Evolutionary conservation across 2,888 invertebrate genomes (phyloP).

Genomic region (Leptopilina syphax): DNA sequence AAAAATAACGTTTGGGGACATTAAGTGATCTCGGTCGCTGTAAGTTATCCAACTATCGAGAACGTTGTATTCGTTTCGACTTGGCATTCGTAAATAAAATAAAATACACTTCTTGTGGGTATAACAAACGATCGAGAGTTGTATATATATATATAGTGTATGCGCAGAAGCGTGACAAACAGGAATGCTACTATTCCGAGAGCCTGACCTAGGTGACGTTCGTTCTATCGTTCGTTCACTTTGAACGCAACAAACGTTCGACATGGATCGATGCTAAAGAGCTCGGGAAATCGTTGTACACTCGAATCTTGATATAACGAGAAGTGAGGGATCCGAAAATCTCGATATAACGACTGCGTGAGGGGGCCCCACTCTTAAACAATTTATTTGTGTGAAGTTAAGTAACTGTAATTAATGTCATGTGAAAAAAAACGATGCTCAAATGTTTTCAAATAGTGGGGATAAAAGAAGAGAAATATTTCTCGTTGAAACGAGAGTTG

Average conservation of each 20-base stretch:
- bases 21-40: conserved; percentile 8
- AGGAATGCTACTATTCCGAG: conserved; percentile 50
- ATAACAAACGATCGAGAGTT: background rate
- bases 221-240: conserved; percentile 46
- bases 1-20: background rate
- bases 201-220: conserved; percentile 57
- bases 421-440: no score
- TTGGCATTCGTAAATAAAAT: conserved; percentile 35
- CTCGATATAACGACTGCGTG: no score
- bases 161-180: conserved; percentile 35
- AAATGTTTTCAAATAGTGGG: no score
- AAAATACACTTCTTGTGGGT: conserved; percentile 10
- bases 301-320: no score
- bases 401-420: no score
- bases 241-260: conserved; percentile 44
- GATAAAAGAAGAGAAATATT: no score
- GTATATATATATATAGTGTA: background rate
- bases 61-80: conserved; percentile 21
- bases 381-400: no score
- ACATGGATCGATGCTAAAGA: conserved; percentile 30
- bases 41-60: conserved; percentile 20
- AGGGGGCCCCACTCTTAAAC: no score
- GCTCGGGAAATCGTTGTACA: conserved; percentile 5
- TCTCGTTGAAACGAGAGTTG: no score
- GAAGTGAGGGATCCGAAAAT: no score